Base-by-base conservation (phyloP, 1,140 invertebrate genomes). In the Marisa cornuarietis region DNA sequence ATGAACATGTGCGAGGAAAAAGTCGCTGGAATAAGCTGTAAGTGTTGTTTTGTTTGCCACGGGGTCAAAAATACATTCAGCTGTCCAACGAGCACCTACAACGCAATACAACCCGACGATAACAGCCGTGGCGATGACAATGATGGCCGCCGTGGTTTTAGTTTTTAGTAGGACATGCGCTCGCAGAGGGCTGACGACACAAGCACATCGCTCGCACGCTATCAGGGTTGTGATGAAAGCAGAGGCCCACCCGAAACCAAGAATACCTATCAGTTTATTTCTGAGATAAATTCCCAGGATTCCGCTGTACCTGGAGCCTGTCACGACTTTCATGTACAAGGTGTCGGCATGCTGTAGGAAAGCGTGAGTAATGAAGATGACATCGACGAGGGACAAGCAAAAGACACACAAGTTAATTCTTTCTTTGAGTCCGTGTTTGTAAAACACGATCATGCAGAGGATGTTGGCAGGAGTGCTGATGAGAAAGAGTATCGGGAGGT, bases 171-270 rank as follows among this genome's bases (percentile, higher is more conserved):
- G 58, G 20, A 22, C 42, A 11, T 75, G 73, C 13, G 73, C 52
- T 11, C 54, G 51, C 26, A 75, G 58, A 16, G 73, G 58, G 18
- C 73, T 75, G 9, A 75, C 54, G 0, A 75, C 73, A 54, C 73
- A 75, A 58, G 62, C 24, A 54, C 73, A 75, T 75, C 73, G 8
- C 14, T 75, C 73, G 51, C 58, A 63, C n/a, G 73, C 52, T 16
- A 75, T 75, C 0, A 75, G 4, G 4, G 73, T 75, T 4, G 54
- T 26, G 11, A 75, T 24, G 31, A 75, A 75, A 20, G 16, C 73
- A 0, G 73, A 75, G 24, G 62, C 58, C 20, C 62, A 75, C 22
- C 24, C 8, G 58, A 75, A 75, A 13, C 73, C 73, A 6, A 58
- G 16, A 58, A 58, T 58, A 58, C 54, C 54, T 18, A 58, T 6